Percentiles rank a stretch among this genome's conserved stretches.
Evolutionary conservation across 2,888 invertebrate species (phyloP).

Genomic region (Drosophila melanosoma): DNA sequence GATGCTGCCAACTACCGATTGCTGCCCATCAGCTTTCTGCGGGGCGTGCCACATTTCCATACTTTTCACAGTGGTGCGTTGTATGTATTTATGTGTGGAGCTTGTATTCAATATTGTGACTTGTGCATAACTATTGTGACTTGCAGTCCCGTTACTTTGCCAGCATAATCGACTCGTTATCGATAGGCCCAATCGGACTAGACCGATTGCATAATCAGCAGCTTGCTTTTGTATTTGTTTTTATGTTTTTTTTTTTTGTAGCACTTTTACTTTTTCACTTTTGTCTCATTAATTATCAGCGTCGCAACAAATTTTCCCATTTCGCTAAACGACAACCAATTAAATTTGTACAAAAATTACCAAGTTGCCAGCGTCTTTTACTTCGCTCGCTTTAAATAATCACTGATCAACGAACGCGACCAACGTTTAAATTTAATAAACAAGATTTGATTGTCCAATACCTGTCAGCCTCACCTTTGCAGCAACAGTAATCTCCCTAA

Average conservation of each 20-base stretch:
- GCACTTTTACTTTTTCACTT: constrained; percentile 76
- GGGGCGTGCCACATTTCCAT: constrained; percentile 55
- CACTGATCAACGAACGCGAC: constrained; percentile 14
- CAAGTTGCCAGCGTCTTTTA: constrained; percentile 15
- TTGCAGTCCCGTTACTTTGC: constrained; percentile 29
- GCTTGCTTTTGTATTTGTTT: constrained; percentile 9
- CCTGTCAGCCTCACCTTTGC: background rate
- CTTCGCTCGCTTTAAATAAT: constrained; percentile 3
- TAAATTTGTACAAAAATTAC: constrained; percentile 30
- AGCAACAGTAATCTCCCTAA: background rate
- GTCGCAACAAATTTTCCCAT: constrained; percentile 45
- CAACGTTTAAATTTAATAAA: background rate
- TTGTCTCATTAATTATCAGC: constrained; percentile 67
- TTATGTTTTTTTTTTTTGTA: constrained; percentile 6
- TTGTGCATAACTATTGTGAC: constrained; percentile 14
- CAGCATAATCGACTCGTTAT: constrained; percentile 23
- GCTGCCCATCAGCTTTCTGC: constrained; percentile 33
- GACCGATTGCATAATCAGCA: constrained; percentile 23
- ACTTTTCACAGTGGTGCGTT: constrained; percentile 36
- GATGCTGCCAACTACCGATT: constrained; percentile 12
- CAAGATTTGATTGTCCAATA: background rate
- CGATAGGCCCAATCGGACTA: constrained; percentile 26
- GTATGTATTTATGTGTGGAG: background rate
- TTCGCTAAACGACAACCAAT: constrained; percentile 61
- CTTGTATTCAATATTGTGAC: background rate